Evolutionary conservation across 2,888 invertebrate species (phyloP).

Genomic region (Pollenia labialis): DNA sequence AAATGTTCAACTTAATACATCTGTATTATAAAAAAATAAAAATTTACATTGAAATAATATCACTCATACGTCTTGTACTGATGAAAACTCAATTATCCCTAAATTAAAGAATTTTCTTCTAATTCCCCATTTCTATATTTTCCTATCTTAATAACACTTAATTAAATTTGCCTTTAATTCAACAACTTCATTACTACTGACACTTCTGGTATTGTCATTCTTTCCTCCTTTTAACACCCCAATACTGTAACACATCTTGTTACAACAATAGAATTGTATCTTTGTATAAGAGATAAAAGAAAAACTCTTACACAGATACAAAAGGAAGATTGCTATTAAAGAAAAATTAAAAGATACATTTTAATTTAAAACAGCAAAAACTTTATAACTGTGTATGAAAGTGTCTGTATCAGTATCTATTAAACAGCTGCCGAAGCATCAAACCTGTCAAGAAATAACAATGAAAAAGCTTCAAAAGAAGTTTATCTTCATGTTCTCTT

Average conservation of each 20-base stretch:
- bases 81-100: background rate
- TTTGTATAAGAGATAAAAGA: background rate
- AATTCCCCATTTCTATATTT: background rate
- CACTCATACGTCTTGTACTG: background rate
- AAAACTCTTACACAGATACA: slow-evolving; percentile 11
- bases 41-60: too few species aligned
- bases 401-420: background rate
- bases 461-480: background rate
- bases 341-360: slow-evolving; percentile 16
- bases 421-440: slow-evolving; percentile 31
- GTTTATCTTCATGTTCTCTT: too few species aligned
- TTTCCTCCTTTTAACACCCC: background rate
- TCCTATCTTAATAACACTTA: slow-evolving; percentile 2
- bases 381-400: background rate
- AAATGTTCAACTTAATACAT: too few species aligned
- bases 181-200: background rate
- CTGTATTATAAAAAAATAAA: too few species aligned
- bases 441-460: slow-evolving; percentile 25
- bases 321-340: background rate
- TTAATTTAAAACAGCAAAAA: background rate
- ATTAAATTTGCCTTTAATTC: background rate
- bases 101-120: background rate
- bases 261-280: background rate
- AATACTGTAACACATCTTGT: background rate
- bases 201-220: too few species aligned